A percentile compares a stretch with the other conserved stretches of the same genome.
Evolutionary conservation across 2,113 vertebrate species (phyloP).

Genomic region (Ursus arctos): DNA sequence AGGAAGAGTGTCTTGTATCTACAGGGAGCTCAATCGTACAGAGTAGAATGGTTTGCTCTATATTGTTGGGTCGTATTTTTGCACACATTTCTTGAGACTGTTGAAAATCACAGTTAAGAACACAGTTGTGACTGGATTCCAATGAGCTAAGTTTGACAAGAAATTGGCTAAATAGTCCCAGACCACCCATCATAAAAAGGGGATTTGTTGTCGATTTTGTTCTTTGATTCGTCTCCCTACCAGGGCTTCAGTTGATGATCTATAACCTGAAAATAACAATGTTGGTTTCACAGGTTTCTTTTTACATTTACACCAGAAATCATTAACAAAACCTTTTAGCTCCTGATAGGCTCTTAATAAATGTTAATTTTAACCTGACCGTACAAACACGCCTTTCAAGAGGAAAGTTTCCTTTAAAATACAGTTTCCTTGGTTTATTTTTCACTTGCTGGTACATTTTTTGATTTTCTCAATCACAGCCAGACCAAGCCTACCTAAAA

Average conservation of each 20-base stretch:
- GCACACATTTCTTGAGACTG: background rate
- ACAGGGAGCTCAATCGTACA: background rate
- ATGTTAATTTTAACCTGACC: background rate
- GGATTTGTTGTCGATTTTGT: background rate
- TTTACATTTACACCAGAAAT: background rate
- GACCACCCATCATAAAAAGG: background rate
- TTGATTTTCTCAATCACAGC: conserved; percentile 18
- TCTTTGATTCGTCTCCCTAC: background rate
- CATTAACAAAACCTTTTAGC: conserved; percentile 5
- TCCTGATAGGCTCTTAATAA: background rate
- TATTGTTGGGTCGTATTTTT: background rate
- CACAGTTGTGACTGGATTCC: background rate
- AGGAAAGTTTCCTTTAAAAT: background rate
- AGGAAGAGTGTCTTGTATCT: background rate
- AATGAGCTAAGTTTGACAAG: background rate
- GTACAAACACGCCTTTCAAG: background rate
- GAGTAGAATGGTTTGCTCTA: background rate
- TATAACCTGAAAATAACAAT: background rate
- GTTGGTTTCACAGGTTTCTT: background rate
- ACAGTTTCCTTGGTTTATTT: background rate
- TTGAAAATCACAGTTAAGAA: background rate
- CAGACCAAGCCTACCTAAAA: conserved; percentile 68
- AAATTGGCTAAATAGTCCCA: background rate
- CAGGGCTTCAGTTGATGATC: background rate
- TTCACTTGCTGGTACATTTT: background rate